Evolutionary conservation across 2,888 invertebrate genomes (phyloP).

Genomic region (Folsomia manolachei): DNA sequence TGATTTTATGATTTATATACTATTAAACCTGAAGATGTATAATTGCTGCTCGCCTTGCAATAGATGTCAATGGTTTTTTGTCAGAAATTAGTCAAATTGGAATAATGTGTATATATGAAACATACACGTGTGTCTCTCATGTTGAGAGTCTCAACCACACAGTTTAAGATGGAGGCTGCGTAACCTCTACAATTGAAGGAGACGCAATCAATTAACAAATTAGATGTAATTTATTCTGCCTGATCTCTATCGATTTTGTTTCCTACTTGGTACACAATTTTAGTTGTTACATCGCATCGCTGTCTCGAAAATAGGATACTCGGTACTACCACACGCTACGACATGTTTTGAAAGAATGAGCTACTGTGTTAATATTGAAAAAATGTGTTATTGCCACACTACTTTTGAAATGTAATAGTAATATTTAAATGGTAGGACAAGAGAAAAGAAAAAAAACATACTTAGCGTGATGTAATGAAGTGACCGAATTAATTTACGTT

Average conservation of each 20-base stretch:
- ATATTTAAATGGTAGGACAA: neutral
- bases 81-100: neutral
- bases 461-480: neutral
- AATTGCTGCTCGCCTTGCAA: neutral
- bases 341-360: too few relatives aligned
- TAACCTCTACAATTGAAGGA: too few relatives aligned
- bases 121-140: neutral
- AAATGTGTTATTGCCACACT: neutral
- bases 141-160: neutral
- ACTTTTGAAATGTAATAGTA: neutral
- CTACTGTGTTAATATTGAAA: neutral
- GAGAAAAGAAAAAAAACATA: too few relatives aligned
- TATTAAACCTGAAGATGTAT: neutral
- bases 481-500: neutral
- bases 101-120: neutral
- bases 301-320: neutral
- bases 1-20: too few relatives aligned
- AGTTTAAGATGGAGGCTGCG: neutral
- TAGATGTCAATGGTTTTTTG: neutral
- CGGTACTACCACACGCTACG: neutral
- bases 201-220: conserved; percentile 1
- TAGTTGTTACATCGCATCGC: neutral
- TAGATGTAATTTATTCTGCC: neutral
- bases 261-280: neutral
- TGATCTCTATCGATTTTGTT: conserved; percentile 4